Evolutionary conservation across 1,140 invertebrate genomes (phyloP).

Genomic region (Drosophila guanche): DNA sequence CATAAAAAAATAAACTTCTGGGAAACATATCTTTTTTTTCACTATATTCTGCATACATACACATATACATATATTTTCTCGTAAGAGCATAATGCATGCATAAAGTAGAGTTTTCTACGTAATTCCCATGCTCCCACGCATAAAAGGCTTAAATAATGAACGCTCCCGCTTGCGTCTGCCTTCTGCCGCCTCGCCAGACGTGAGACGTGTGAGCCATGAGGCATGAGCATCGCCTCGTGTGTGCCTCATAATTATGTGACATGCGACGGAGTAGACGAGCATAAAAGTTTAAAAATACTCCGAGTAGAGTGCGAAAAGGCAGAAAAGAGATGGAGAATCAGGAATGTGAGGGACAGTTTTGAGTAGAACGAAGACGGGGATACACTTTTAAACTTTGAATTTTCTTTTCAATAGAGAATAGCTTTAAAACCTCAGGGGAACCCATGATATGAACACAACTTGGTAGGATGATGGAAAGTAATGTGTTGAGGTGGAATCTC

Average conservation of each 20-base stretch:
- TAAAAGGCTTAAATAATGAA: slow-evolving; percentile 77
- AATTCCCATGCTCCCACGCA: slow-evolving; percentile 58
- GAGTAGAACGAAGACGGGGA: no score
- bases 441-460: no score
- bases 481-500: no score
- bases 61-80: neutral
- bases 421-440: no score
- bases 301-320: slow-evolving; percentile 18
- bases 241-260: slow-evolving; percentile 75
- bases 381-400: no score
- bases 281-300: slow-evolving; percentile 63
- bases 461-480: no score
- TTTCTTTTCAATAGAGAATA: no score
- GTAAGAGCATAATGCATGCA: slow-evolving; percentile 14
- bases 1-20: slow-evolving; percentile 50
- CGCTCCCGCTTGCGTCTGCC: slow-evolving; percentile 27
- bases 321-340: neutral
- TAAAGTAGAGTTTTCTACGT: slow-evolving; percentile 21
- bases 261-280: slow-evolving; percentile 51
- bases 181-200: slow-evolving; percentile 1
- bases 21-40: slow-evolving; percentile 29
- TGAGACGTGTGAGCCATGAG: slow-evolving; percentile 40
- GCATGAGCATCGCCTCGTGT: slow-evolving; percentile 8
- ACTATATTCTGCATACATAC: slow-evolving; percentile 16
- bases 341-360: slow-evolving; percentile 4